Evolutionary conservation across 1,140 invertebrate genomes (phyloP).

Genomic region (Apis cerana): DNA sequence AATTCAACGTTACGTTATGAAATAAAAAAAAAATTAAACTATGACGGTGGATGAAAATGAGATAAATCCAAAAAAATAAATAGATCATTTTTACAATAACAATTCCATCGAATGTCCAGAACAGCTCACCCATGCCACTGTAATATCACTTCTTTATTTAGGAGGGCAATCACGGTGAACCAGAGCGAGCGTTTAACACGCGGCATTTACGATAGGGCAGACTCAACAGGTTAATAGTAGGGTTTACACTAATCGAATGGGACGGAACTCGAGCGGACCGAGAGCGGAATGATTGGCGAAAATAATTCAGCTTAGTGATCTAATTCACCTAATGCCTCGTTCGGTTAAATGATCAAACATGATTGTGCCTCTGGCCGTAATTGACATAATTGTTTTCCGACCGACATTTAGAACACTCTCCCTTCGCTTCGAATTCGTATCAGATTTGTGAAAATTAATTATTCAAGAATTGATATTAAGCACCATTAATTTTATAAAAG

Average conservation of each 20-base stretch:
- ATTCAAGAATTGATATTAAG: too few species aligned
- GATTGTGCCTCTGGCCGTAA: constrained; percentile 28
- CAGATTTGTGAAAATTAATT: too few species aligned
- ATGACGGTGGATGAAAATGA: background rate
- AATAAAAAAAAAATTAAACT: background rate
- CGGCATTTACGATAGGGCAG: constrained; percentile 32
- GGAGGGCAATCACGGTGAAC: constrained; percentile 11
- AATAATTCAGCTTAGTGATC: constrained; percentile 52
- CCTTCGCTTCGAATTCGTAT: too few species aligned
- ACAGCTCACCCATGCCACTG: background rate
- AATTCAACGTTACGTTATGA: background rate
- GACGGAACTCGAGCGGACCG: constrained; percentile 39
- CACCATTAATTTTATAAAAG: too few species aligned
- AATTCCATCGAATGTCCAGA: background rate
- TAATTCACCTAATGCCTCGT: constrained; percentile 50
- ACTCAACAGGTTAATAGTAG: constrained; percentile 51
- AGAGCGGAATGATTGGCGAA: constrained; percentile 41
- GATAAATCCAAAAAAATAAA: background rate
- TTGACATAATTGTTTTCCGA: constrained; percentile 27
- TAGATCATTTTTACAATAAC: background rate
- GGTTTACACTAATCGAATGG: constrained; percentile 47
- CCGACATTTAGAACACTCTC: background rate
- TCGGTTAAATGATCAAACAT: constrained; percentile 42
- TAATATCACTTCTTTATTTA: constrained; percentile 4
- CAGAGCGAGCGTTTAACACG: constrained; percentile 22